Conservation (phyloP, 2,888 invertebrate species). For the Notocelia uddmanniana region DNA sequence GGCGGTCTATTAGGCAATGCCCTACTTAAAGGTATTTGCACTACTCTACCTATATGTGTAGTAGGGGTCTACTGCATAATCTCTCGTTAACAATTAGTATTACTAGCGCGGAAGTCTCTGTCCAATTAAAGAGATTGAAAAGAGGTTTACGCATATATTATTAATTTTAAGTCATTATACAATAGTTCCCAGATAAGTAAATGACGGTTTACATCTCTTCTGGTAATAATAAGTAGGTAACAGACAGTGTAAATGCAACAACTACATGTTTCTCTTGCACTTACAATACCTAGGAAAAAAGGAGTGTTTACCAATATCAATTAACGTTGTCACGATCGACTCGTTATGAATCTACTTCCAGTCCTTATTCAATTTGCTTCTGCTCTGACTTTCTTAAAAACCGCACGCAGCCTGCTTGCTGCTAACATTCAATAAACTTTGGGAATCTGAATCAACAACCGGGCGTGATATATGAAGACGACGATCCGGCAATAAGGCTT, state of each 20-base stretch:
- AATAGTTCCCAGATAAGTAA: too few relatives aligned
- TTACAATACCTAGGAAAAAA: neutral
- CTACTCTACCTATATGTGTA: too few relatives aligned
- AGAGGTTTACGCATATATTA: too few relatives aligned
- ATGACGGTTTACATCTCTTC: too few relatives aligned
- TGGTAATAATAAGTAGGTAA: too few relatives aligned
- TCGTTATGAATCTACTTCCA: neutral
- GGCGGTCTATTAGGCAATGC: neutral
- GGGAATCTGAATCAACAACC: constrained; percentile 33
- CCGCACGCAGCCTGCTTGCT: constrained; percentile 1
- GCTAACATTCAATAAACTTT: constrained; percentile 16
- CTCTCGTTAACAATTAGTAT: too few relatives aligned
- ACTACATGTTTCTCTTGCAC: neutral
- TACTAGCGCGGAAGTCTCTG: too few relatives aligned
- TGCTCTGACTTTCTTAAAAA: neutral
- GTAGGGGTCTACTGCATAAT: too few relatives aligned
- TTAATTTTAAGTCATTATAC: too few relatives aligned
- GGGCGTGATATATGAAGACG: constrained; percentile 48
- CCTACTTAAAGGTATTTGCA: neutral
- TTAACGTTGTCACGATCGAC: neutral
- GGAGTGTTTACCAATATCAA: neutral
- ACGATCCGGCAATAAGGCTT: constrained; percentile 52
- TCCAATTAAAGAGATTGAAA: too few relatives aligned
- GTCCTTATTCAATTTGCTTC: too few relatives aligned
- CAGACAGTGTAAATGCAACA: neutral